phyloP scores from a whole-genome alignment of 2,888 invertebrate genomes.

The Thereva nobilitata region DNA sequence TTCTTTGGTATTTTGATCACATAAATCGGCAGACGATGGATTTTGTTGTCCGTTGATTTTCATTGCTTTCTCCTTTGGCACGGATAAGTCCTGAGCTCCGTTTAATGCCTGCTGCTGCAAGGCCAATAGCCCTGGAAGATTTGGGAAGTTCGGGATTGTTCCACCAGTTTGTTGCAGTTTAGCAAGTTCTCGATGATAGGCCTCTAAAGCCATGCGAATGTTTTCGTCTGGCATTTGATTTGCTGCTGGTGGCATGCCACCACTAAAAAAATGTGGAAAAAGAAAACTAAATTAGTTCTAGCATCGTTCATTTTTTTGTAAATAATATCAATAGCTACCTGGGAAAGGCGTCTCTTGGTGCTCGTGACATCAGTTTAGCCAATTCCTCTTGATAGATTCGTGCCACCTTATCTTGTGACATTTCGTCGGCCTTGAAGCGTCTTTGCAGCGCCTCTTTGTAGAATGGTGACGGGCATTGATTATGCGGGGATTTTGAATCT shows the following conservation, averaged over 20 bases:
- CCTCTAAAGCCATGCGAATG: slow-evolving; percentile 85
- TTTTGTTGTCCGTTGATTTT: slow-evolving; percentile 58
- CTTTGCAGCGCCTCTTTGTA: slow-evolving; percentile 74
- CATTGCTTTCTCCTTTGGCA: slow-evolving; percentile 73
- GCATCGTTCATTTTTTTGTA: slow-evolving; percentile 57
- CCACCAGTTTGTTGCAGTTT: slow-evolving; percentile 73
- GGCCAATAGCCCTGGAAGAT: slow-evolving; percentile 70
- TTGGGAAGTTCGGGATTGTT: slow-evolving; percentile 63
- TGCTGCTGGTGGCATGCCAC: slow-evolving; percentile 55
- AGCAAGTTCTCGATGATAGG: slow-evolving; percentile 91
- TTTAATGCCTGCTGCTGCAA: slow-evolving; percentile 75
- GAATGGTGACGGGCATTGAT: slow-evolving; percentile 80
- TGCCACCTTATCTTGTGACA: slow-evolving; percentile 94
- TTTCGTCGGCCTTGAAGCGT: slow-evolving; percentile 85
- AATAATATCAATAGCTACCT: slow-evolving; percentile 64
- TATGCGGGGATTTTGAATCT: slow-evolving; percentile 79
- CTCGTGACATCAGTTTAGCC: slow-evolving; percentile 87
- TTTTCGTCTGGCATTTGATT: slow-evolving; percentile 71
- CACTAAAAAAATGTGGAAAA: slow-evolving; percentile 84
- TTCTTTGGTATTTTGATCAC: slow-evolving; percentile 72
- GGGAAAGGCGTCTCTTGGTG: slow-evolving; percentile 76
- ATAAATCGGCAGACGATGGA: slow-evolving; percentile 57
- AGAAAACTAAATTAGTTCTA: slow-evolving; percentile 65
- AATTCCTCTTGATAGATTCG: slow-evolving; percentile 94
- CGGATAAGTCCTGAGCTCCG: slow-evolving; percentile 80